These are phyloP conservation scores for Cecropterus lyciades DNA, from an alignment of 1,140 invertebrate genomes.

Conservation along the genomic window DNA sequence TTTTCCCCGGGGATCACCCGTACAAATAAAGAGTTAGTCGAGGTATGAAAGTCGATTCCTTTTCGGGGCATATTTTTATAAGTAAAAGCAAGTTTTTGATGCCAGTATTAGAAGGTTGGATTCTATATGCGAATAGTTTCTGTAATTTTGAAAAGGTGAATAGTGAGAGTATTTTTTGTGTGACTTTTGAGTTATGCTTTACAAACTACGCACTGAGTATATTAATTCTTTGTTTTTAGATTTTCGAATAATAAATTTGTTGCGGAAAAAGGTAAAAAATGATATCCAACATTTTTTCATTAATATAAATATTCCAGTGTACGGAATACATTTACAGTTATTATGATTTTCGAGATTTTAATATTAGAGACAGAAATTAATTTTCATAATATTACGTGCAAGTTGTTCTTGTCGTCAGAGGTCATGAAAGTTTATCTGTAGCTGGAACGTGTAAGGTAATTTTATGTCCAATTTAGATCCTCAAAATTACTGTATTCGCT, in stretches of 20 bases:
- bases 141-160: not conserved
- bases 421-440: slow-evolving; percentile 15
- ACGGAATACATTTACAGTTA: too few species aligned
- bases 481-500: slow-evolving; percentile 47
- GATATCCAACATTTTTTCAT: too few species aligned
- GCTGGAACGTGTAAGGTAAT: slow-evolving; percentile 11
- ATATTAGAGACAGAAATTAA: not conserved
- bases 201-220: too few species aligned
- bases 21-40: slow-evolving; percentile 79
- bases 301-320: too few species aligned
- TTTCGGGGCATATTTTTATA: slow-evolving; percentile 50
- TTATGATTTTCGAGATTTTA: too few species aligned
- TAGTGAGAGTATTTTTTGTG: not conserved
- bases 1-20: slow-evolving; percentile 66
- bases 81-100: slow-evolving; percentile 36
- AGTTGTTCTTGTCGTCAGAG: not conserved
- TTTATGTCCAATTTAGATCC: slow-evolving; percentile 43
- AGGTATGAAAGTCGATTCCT: slow-evolving; percentile 68
- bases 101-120: slow-evolving; percentile 34
- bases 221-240: too few species aligned
- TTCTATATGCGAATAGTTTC: slow-evolving; percentile 23
- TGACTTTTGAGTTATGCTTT: too few species aligned
- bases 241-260: too few species aligned
- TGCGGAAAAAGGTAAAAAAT: too few species aligned
- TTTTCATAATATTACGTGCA: not conserved